Base-by-base conservation (phyloP, 1,140 invertebrate genomes). In the Pemphigus obesinymphae region DNA sequence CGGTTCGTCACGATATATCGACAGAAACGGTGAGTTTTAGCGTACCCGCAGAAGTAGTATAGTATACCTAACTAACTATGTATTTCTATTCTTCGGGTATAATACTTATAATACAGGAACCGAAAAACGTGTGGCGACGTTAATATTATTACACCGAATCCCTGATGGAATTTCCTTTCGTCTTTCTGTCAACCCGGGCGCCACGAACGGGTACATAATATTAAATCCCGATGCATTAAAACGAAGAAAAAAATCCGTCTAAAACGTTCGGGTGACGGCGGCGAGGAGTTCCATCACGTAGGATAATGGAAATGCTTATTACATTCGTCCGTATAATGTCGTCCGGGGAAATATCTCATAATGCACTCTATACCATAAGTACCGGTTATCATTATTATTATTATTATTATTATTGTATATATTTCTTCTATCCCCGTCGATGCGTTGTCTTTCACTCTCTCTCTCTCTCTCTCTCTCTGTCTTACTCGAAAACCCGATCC, bases 261-360 rank as follows among this genome's bases (percentile, higher is more conserved):
- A 34, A n/a, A 63, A 20, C 17, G 61, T 8, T 45, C 17, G 61
- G 61, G 61, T 58, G 61, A 45, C 31, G 17, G 0, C 29, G 8
- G 48, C 3, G 13, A 8, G 73, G 55, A n/a, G 40, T 55, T 58
- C 73, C 31, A 55, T 78, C 73, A 78, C 73, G n/a, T 45, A 37
- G 37, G 55, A 80, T 80, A 80, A 80, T 80, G 76, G 76, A 80
- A 80, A 80, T 58, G 55, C 55, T 80, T 80, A 80, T 80, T 80
- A 63, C 53, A 15, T 20, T 37, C 53, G n/a, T n/a, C 53, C 23
- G 37, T 37, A 29, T 31, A 45, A 58, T 58, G 76, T 80, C 76
- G 55, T 50, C 45, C 55, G 23, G 26, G 58, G 40, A 80, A 80
- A 80, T 61, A 80, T 80, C 76, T 80, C 76, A 80, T 80, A 80